Evolutionary conservation across 2,113 vertebrate species (phyloP), one percentile per base, ranked within the genome.

Genomic region (Oriolus oriolus): DNA sequence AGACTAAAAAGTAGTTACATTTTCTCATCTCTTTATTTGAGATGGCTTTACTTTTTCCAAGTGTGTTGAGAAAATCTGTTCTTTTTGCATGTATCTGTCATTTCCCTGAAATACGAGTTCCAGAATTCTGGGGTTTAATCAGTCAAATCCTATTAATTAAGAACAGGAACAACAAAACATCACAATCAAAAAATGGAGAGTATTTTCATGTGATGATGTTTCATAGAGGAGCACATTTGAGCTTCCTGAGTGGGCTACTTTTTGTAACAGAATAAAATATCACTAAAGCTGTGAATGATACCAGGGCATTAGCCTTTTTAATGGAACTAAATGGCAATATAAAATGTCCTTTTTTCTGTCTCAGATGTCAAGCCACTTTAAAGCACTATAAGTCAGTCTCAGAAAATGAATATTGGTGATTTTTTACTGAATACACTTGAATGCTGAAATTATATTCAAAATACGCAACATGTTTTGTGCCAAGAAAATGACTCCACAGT

Each of bases 401-500:
- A 16, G 66, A 82, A 94, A 87, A 83, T 50, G 22, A 30, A 13
- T 77, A 24, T 39, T 50, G 27, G 20, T 61, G 65, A 37, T 77
- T 90, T 89, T 91, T 92, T 63, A 49, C 59, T 63, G 39, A 59
- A 75, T 77, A 31, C 26, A 39, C 42, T 74, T 78, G 19, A 6
- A 2, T 77, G 24, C 24, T 88, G 82, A 80, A 96, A 78, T 68
- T 59, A 60, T 84, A 44, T 90, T 86, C 26, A 71, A 95, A 95
- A 78, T 73, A 79, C 1, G 16, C 31, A 85, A 68, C 57, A 42
- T 45, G 12, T 75, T 86, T 90, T 90, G 26, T 86, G 89, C 91
- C 87, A 88, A 89, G 92, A 96, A 95, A 92, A 54, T 94, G 69
- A 93, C 87, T 94, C 78, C 65, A 83, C 33, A 63, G 24, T 83